Evolutionary conservation across 2,113 vertebrate species (phyloP), one percentile per base, ranked within the genome.

Genomic region (Lutjanus erythropterus): DNA sequence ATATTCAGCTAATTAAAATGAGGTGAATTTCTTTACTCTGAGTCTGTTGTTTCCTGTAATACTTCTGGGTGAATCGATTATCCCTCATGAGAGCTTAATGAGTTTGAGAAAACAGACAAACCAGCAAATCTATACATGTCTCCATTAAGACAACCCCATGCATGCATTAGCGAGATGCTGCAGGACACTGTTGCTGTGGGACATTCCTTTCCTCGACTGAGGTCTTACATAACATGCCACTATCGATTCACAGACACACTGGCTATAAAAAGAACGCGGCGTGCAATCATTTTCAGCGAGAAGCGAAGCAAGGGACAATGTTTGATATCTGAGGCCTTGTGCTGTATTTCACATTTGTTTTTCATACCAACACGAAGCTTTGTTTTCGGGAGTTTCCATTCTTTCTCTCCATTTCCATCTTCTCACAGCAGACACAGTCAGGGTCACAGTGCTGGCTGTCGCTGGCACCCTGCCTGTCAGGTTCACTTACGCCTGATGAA

Each of bases 401-500:
- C 46, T 55, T 14, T 68, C n/a, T 83, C 41, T 68, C 27, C 5
- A 1, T 50, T 64, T 78, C 66, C 60, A 79, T 50, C 72, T 25
- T 62, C 46, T 39, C 50, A n/a, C 53, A 52, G 72, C 10, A 25
- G 59, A 71, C 42, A 47, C 16, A 33, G 72, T 59, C 37, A 37
- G 75, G 75, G 56, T 81, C 72, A 41, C 19, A 5, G 55, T 2
- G 50, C 49, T 61, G 81, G 76, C 72, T 80, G 61, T 77, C 35
- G 29, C 79, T 39, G 82, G 81, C 82, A 89, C 73, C 31, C 59
- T 59, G 71, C 53, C 73, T 89, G 89, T 90, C 92, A 84, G 76
- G 3, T 71, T 70, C 58, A 47, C 79, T 90, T 83, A 86, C 2
- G 25, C 33, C 70, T 84, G 83, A 87, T 66, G 85, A 50, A 67